Percentiles rank a stretch among this genome's conserved stretches.
Conservation (phyloP, 2,888 invertebrate genomes). For the Parelbella ahira region DNA sequence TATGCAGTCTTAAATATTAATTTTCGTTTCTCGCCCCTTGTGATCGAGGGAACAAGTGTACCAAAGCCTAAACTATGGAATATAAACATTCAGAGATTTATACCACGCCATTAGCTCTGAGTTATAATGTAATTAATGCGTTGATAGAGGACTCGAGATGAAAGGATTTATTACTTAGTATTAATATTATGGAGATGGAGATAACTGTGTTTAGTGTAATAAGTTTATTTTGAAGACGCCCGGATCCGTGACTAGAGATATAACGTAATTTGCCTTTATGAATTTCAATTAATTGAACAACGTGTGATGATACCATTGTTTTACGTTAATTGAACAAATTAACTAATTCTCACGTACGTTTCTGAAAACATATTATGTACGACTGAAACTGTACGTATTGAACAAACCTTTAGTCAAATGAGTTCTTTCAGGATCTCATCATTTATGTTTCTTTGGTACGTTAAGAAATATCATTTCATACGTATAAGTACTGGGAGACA, state of each 20-base stretch:
- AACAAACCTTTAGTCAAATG: too few species aligned
- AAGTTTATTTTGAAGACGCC: constrained; percentile 5
- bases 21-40: too few species aligned
- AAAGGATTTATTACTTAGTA: constrained; percentile 22
- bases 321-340: too few species aligned
- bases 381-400: too few species aligned
- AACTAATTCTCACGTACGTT: too few species aligned
- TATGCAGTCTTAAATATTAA: too few species aligned
- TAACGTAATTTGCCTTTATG: background rate
- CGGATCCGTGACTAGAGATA: background rate
- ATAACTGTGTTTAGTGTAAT: constrained; percentile 3
- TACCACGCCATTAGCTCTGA: constrained; percentile 20
- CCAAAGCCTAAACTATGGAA: constrained; percentile 16
- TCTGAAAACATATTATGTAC: too few species aligned
- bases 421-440: too few species aligned
- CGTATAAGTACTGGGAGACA: too few species aligned
- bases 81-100: constrained; percentile 25
- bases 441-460: too few species aligned
- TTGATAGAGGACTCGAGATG: constrained; percentile 21
- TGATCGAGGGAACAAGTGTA: background rate
- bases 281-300: background rate
- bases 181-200: constrained; percentile 8
- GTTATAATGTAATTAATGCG: constrained; percentile 23
- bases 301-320: too few species aligned
- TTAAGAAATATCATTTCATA: too few species aligned